A percentile compares a stretch with the other conserved stretches of the same genome.
Evolutionary conservation across 2,888 invertebrate species (phyloP).

Genomic region (Tetranychus truncatus): DNA sequence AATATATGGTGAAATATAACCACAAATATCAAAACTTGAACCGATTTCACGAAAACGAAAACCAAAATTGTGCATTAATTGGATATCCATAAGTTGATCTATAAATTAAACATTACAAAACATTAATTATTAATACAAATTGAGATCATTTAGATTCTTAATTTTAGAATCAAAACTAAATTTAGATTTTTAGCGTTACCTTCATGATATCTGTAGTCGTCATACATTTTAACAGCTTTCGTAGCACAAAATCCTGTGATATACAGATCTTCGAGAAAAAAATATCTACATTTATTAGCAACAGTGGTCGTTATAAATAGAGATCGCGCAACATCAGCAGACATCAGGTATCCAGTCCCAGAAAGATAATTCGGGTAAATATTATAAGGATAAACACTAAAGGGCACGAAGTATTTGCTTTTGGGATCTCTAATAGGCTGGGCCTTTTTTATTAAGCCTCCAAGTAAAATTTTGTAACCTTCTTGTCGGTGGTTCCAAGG

Average conservation of each 20-base stretch:
- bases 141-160: not conserved
- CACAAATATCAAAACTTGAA: not conserved
- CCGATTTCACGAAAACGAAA: not conserved
- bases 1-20: too few species aligned
- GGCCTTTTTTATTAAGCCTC: conserved; percentile 27
- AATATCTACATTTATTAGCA: conserved; percentile 18
- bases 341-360: conserved; percentile 28
- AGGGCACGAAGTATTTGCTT: conserved; percentile 28
- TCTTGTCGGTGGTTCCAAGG: not conserved
- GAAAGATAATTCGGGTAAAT: conserved; percentile 28
- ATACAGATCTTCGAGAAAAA: conserved; percentile 29
- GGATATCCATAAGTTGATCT: conserved; percentile 4
- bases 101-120: not conserved
- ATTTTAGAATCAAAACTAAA: not conserved
- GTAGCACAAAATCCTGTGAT: conserved; percentile 29
- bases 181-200: not conserved
- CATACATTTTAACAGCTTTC: conserved; percentile 22
- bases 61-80: not conserved
- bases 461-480: conserved; percentile 22
- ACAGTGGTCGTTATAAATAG: not conserved
- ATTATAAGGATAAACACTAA: conserved; percentile 22
- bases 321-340: conserved; percentile 1
- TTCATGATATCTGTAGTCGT: not conserved
- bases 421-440: conserved; percentile 24
- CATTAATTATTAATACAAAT: not conserved